A percentile compares a stretch with the other conserved stretches of the same genome.
phyloP scores from a whole-genome alignment of 2,888 invertebrate genomes.

The Ochropleura plecta region DNA sequence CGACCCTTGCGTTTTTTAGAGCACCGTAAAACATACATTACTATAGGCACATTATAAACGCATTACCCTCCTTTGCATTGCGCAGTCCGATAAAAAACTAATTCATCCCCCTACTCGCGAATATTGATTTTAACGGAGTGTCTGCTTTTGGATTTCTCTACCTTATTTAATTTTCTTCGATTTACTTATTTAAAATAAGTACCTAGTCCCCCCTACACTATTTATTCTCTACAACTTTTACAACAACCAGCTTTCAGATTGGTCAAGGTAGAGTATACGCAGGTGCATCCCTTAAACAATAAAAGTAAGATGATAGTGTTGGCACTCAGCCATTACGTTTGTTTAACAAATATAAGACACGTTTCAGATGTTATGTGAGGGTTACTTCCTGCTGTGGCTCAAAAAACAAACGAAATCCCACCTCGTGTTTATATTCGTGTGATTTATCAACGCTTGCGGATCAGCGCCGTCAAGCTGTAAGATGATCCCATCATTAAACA shows the following conservation, averaged over 20 bases:
- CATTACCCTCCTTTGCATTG: too few relatives aligned
- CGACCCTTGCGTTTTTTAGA: too few relatives aligned
- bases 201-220: neutral
- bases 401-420: slow-evolving; percentile 66
- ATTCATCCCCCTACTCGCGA: neutral
- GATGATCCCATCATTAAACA: slow-evolving; percentile 81
- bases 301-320: slow-evolving; percentile 14
- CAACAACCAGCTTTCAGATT: neutral
- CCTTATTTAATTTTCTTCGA: neutral
- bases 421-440: slow-evolving; percentile 85
- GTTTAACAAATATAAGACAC: slow-evolving; percentile 69
- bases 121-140: neutral
- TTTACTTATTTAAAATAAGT: neutral
- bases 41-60: too few relatives aligned
- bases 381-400: slow-evolving; percentile 49
- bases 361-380: slow-evolving; percentile 66
- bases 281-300: neutral
- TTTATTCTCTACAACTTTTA: neutral
- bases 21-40: too few relatives aligned
- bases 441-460: slow-evolving; percentile 84
- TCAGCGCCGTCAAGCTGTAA: slow-evolving; percentile 77
- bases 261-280: neutral
- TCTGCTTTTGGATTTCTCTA: neutral
- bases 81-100: neutral
- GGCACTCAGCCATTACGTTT: slow-evolving; percentile 54